phyloP scores from a whole-genome alignment of 2,113 vertebrate genomes.

The Sinosuthora webbiana region DNA sequence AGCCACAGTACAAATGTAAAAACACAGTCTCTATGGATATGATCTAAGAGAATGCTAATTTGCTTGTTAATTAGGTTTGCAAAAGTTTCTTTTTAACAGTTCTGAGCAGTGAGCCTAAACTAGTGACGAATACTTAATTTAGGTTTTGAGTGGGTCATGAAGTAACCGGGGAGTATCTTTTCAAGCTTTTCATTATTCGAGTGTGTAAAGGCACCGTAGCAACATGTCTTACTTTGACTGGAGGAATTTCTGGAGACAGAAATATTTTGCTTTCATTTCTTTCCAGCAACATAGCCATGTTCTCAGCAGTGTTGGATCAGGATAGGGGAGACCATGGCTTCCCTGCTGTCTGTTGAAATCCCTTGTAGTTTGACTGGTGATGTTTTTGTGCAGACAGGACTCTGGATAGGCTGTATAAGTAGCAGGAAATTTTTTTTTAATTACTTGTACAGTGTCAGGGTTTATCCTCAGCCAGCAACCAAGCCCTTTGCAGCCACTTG shows the following conservation, averaged over 20 bases:
- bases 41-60: constrained; percentile 15
- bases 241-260: neutral
- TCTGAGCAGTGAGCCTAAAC: neutral
- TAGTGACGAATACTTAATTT: neutral
- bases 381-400: neutral
- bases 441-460: neutral
- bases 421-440: neutral
- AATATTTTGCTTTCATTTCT: neutral
- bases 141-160: neutral
- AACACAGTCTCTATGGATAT: constrained; percentile 1
- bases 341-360: neutral
- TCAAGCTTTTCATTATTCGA: neutral
- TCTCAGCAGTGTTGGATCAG: neutral
- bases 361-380: neutral
- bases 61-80: constrained; percentile 33
- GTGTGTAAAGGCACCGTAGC: neutral
- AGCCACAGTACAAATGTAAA: neutral
- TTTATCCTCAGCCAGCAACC: neutral
- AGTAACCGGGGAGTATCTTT: neutral
- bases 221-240: neutral
- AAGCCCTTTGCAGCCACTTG: fast-evolving
- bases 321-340: neutral
- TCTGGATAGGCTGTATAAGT: neutral
- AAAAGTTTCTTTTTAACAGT: constrained; percentile 5
- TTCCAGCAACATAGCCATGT: neutral